Percentiles rank a stretch among this genome's conserved stretches.
phyloP scores from a whole-genome alignment of 1,140 invertebrate species.

The Thereuonema tuberculata region DNA sequence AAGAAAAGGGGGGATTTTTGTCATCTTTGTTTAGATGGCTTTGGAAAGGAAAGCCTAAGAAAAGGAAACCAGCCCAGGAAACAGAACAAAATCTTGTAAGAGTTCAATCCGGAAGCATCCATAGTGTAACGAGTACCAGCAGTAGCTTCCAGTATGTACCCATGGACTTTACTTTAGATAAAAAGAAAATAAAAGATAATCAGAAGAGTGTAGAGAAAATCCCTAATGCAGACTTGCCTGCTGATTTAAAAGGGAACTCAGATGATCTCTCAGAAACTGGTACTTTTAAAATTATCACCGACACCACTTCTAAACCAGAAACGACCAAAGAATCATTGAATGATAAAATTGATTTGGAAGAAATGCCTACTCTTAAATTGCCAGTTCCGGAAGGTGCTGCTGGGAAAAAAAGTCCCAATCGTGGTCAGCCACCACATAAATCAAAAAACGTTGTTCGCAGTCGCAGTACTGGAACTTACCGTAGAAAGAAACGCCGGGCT shows the following conservation, averaged over 20 bases:
- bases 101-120: constrained; percentile 33
- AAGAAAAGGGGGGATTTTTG: constrained; percentile 25
- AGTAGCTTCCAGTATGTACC: constrained; percentile 52
- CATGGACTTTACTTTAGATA: constrained; percentile 28
- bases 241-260: neutral
- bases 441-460: neutral
- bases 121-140: constrained; percentile 47
- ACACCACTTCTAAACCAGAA: neutral
- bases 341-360: neutral
- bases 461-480: neutral
- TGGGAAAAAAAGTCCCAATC: no score
- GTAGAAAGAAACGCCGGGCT: neutral
- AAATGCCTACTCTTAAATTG: neutral
- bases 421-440: neutral
- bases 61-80: constrained; percentile 7
- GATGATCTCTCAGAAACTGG: neutral
- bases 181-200: neutral
- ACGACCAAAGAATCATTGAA: no score
- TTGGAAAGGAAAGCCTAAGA: constrained; percentile 19
- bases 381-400: neutral
- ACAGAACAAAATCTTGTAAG: neutral
- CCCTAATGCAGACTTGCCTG: neutral
- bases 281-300: neutral
- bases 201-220: neutral
- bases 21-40: constrained; percentile 39